A percentile compares a stretch with the other conserved stretches of the same genome.
These are phyloP conservation scores for Pollenia amentaria DNA, from an alignment of 2,888 invertebrate genomes.

Conservation along the genomic window DNA sequence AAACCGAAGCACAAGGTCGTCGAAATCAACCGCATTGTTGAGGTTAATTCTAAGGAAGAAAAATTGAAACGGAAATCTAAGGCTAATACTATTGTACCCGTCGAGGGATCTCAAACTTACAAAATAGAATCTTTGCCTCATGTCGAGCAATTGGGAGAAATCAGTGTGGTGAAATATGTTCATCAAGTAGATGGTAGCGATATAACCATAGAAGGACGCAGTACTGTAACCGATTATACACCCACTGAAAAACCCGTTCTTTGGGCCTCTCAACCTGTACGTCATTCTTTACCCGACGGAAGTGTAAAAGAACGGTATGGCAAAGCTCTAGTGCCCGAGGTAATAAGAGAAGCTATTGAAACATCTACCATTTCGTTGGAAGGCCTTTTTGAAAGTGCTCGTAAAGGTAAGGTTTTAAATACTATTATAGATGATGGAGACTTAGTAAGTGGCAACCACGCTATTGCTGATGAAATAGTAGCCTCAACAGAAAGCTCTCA, in stretches of 20 bases:
- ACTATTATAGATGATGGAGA: constrained; percentile 75
- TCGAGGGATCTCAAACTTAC: constrained; percentile 86
- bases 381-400: constrained; percentile 87
- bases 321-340: constrained; percentile 82
- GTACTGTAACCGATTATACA: constrained; percentile 84
- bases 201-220: constrained; percentile 83
- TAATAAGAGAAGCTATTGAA: constrained; percentile 84
- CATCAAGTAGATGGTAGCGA: constrained; percentile 86
- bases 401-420: constrained; percentile 83
- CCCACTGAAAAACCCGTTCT: constrained; percentile 79
- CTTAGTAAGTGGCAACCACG: constrained; percentile 47
- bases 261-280: constrained; percentile 77
- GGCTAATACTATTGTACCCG: constrained; percentile 84
- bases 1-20: constrained; percentile 86
- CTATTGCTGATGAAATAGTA: neutral
- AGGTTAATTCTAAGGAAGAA: constrained; percentile 88
- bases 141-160: constrained; percentile 89
- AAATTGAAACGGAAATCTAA: constrained; percentile 86
- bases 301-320: constrained; percentile 76
- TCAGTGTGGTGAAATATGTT: constrained; percentile 89
- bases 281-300: constrained; percentile 78
- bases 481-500: constrained; percentile 18
- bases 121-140: constrained; percentile 87
- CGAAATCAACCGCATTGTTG: constrained; percentile 89
- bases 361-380: constrained; percentile 89